phyloP scores from a whole-genome alignment of 2,113 vertebrate species.

The Coryphaenoides rupestris region DNA sequence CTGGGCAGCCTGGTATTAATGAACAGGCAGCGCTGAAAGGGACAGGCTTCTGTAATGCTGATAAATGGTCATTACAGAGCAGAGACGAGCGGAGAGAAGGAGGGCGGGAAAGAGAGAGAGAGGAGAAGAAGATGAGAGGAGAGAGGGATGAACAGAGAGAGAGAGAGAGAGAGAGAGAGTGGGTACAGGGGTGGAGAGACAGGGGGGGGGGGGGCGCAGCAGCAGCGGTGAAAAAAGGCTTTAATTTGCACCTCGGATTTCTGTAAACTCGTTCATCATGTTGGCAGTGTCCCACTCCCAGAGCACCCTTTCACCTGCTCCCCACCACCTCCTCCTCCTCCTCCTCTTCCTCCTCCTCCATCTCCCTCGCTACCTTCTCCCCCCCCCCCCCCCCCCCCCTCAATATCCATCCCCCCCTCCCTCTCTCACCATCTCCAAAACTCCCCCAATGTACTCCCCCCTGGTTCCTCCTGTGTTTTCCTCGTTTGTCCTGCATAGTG shows the following conservation, averaged over 20 bases:
- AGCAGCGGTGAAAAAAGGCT: slow-evolving; percentile 46
- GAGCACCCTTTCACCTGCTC: slow-evolving; percentile 19
- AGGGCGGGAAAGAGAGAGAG: slow-evolving; percentile 33
- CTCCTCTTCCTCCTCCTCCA: slow-evolving; percentile 4
- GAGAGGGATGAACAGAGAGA: slow-evolving; percentile 6
- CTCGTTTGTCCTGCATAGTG: no score
- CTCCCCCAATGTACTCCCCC: no score
- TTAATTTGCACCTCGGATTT: slow-evolving; percentile 73
- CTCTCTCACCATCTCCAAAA: no score
- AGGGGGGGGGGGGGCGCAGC: slow-evolving; percentile 47
- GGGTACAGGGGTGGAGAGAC: slow-evolving; percentile 28
- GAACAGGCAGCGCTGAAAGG: slow-evolving; percentile 68
- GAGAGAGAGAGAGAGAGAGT: slow-evolving; percentile 2
- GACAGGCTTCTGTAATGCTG: slow-evolving; percentile 78
- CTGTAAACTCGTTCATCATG: slow-evolving; percentile 78
- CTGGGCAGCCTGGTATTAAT: slow-evolving; percentile 71
- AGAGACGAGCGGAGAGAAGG: slow-evolving; percentile 48
- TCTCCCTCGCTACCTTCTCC: slow-evolving; percentile 14
- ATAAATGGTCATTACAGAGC: slow-evolving; percentile 77
- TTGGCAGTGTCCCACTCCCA: slow-evolving; percentile 49
- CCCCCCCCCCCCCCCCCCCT: not conserved
- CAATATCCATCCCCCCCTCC: no score
- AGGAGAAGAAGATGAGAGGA: not conserved
- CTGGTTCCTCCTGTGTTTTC: no score
- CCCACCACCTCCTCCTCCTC: slow-evolving; percentile 1